These are phyloP conservation scores for Drosophila barbarae DNA, from an alignment of 2,888 invertebrate species.

Conservation along the genomic window DNA sequence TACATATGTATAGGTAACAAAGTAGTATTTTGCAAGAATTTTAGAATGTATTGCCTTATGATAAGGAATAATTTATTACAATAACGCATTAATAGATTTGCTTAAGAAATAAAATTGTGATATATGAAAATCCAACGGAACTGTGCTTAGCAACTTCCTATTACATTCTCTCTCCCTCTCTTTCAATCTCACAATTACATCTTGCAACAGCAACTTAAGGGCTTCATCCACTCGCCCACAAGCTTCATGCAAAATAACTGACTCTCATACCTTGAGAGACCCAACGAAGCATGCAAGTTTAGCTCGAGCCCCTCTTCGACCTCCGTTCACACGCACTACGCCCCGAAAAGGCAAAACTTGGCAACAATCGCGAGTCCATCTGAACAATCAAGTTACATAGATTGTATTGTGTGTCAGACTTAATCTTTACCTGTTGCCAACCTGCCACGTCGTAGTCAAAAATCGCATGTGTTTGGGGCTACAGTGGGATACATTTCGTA, in stretches of 20 bases:
- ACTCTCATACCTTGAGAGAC: constrained; percentile 32
- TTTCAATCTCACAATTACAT: constrained; percentile 1
- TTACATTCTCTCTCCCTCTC: background rate
- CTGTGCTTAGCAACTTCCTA: constrained; percentile 1
- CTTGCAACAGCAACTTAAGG: constrained; percentile 11
- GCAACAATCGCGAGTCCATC: constrained; percentile 43
- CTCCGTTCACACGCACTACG: constrained; percentile 57
- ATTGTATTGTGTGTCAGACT: constrained; percentile 16
- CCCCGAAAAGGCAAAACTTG: constrained; percentile 42
- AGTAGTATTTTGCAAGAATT: background rate
- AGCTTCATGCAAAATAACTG: constrained; percentile 20
- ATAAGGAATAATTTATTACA: background rate
- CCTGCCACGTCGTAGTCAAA: constrained; percentile 12
- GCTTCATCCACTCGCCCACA: constrained; percentile 1
- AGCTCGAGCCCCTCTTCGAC: constrained; percentile 3
- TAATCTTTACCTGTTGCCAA: constrained; percentile 9
- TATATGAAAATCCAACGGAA: no score
- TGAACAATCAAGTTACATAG: constrained; percentile 27
- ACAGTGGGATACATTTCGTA: background rate
- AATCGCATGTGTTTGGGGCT: background rate
- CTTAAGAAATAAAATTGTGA: no score
- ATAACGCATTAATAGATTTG: no score
- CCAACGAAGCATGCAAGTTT: constrained; percentile 36
- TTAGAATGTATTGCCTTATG: background rate
- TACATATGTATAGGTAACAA: background rate